Conservation (phyloP, 2,797 vertebrate genomes). For the Corythornis leucogaster region DNA sequence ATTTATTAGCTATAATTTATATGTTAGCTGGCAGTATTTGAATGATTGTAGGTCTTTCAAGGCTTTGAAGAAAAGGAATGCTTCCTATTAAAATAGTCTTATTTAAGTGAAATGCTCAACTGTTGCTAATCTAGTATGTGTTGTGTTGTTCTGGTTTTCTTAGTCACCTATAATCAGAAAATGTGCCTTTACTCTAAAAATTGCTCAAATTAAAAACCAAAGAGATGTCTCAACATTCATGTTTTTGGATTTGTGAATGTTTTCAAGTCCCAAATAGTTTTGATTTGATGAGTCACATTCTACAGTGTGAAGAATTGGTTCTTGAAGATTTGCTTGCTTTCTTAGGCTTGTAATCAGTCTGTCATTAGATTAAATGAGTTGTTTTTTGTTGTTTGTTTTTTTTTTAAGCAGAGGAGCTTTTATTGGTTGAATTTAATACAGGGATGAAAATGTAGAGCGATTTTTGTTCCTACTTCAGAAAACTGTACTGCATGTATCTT, state of each 20-base stretch:
- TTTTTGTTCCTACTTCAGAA: neutral
- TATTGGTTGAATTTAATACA: neutral
- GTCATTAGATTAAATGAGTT: neutral
- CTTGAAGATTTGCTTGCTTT: neutral
- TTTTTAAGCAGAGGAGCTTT: neutral
- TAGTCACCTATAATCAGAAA: neutral
- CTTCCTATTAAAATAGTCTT: neutral
- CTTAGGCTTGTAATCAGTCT: neutral
- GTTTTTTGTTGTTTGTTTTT: no score
- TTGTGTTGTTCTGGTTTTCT: neutral
- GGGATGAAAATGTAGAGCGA: neutral
- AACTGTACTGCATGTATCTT: neutral
- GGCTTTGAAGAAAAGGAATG: neutral
- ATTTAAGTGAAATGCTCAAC: neutral
- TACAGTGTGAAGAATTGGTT: neutral
- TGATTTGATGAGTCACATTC: neutral
- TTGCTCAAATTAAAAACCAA: neutral
- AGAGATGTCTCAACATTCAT: accelerated
- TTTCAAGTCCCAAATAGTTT: neutral
- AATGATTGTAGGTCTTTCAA: neutral
- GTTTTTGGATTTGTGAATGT: neutral
- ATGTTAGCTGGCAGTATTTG: neutral
- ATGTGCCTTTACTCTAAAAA: neutral
- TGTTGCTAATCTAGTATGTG: neutral
- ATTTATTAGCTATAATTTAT: neutral